Conservation (phyloP, 2,113 vertebrate genomes). For the Amphiprion percula region DNA sequence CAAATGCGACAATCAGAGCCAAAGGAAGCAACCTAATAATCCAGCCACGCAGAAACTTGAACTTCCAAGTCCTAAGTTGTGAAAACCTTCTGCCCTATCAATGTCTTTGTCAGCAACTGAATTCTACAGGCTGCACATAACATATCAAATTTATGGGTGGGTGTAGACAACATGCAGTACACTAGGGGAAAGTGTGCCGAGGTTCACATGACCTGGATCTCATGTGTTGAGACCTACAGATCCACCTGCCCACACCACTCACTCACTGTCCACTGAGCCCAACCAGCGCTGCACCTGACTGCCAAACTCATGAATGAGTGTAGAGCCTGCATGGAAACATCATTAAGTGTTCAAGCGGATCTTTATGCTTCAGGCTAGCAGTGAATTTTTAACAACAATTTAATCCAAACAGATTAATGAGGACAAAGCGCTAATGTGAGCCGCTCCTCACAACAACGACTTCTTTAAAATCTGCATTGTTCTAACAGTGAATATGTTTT, state of each 20-base stretch:
- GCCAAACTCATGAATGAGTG: conserved; percentile 32
- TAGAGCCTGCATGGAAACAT: conserved; percentile 13
- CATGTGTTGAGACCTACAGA: conserved; percentile 44
- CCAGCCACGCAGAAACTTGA: conserved; percentile 42
- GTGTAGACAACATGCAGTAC: conserved; percentile 56
- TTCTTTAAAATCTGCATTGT: conserved; percentile 15
- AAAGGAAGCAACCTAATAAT: conserved; percentile 37
- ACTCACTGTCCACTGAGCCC: conserved; percentile 46
- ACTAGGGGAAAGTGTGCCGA: conserved; percentile 78
- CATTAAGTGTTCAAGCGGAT: conserved; percentile 24
- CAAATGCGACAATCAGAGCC: conserved; percentile 23
- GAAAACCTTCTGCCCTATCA: conserved; percentile 35
- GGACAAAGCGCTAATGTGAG: conserved; percentile 36
- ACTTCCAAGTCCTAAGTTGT: conserved; percentile 31
- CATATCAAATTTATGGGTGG: conserved; percentile 55
- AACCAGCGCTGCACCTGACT: conserved; percentile 14
- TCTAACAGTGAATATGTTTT: conserved; percentile 33
- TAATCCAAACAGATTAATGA: conserved; percentile 13
- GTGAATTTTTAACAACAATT: neutral
- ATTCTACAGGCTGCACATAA: conserved; percentile 40
- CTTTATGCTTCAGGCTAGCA: neutral
- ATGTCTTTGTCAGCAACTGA: conserved; percentile 34
- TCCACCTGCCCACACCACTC: conserved; percentile 70
- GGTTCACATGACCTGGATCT: conserved; percentile 62
- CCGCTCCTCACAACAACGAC: neutral